Conservation (phyloP, 2,113 vertebrate species). For the Eidolon helvum region DNA sequence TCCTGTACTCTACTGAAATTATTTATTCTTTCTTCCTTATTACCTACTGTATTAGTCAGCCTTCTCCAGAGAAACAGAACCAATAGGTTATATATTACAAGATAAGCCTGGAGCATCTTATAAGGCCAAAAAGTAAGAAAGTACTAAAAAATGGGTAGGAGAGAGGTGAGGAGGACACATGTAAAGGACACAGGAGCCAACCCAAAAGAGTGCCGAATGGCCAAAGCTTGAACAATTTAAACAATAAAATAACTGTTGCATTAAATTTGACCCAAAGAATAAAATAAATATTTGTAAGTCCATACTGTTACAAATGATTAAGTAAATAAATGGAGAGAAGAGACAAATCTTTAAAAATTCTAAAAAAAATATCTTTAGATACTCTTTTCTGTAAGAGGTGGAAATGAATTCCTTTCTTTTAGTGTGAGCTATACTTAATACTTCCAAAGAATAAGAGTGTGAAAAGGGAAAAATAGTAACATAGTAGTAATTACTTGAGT, state of each 20-base stretch:
- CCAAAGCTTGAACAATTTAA: background rate
- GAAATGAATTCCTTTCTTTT: background rate
- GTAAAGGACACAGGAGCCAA: background rate
- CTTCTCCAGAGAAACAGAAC: background rate
- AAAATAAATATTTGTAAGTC: background rate
- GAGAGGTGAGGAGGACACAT: background rate
- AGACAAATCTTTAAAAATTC: constrained; percentile 36
- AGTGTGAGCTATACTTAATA: background rate
- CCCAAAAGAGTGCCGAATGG: background rate
- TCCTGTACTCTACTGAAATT: background rate
- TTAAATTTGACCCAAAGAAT: background rate
- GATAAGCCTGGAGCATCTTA: background rate
- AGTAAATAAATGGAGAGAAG: background rate
- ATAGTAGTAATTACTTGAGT: background rate
- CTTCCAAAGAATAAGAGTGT: background rate
- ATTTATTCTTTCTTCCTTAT: background rate
- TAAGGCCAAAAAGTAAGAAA: background rate
- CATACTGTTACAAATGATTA: background rate
- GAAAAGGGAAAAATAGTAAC: background rate
- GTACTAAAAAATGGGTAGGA: background rate
- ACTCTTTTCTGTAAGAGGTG: background rate
- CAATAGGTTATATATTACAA: background rate
- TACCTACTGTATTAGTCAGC: background rate
- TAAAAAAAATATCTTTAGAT: constrained; percentile 14
- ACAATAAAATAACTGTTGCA: background rate